phyloP scores from a whole-genome alignment of 2,888 invertebrate species.

The Lithosia quadra region DNA sequence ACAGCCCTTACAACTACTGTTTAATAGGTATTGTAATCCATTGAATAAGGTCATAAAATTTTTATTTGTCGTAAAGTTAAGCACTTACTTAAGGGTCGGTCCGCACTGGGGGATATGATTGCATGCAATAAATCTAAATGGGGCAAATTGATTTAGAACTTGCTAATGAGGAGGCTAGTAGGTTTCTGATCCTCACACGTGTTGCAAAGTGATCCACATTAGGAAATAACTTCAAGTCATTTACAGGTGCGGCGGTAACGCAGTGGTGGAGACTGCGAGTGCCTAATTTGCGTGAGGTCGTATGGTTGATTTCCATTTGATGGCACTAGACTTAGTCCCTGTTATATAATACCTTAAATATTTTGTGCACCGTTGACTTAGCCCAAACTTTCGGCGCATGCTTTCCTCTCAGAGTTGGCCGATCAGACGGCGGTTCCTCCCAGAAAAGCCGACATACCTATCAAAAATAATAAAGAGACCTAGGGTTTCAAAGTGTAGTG shows the following conservation, averaged over 20 bases:
- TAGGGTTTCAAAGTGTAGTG: no score
- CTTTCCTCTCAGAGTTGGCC: no score
- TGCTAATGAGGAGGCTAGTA: conserved; percentile 28
- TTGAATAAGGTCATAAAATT: conserved; percentile 48
- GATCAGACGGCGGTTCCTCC: no score
- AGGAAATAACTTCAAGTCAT: not conserved
- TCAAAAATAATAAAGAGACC: no score
- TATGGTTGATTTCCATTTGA: not conserved
- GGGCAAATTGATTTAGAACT: conserved; percentile 42
- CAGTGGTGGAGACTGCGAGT: not conserved
- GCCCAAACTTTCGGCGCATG: no score
- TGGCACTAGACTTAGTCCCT: not conserved
- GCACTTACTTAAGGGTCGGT: conserved; percentile 32
- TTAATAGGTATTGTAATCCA: conserved; percentile 45
- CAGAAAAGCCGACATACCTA: no score
- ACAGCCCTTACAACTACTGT: conserved; percentile 47
- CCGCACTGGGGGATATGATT: conserved; percentile 34
- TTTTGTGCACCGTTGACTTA: no score
- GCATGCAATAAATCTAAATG: conserved; percentile 38
- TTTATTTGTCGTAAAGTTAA: conserved; percentile 49
- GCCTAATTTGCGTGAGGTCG: not conserved
- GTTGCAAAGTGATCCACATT: not conserved
- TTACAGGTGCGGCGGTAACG: not conserved
- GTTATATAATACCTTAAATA: not conserved
- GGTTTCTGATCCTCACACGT: not conserved